Base-by-base conservation (phyloP, 1,140 invertebrate species). In the Pteromalus puparum region DNA sequence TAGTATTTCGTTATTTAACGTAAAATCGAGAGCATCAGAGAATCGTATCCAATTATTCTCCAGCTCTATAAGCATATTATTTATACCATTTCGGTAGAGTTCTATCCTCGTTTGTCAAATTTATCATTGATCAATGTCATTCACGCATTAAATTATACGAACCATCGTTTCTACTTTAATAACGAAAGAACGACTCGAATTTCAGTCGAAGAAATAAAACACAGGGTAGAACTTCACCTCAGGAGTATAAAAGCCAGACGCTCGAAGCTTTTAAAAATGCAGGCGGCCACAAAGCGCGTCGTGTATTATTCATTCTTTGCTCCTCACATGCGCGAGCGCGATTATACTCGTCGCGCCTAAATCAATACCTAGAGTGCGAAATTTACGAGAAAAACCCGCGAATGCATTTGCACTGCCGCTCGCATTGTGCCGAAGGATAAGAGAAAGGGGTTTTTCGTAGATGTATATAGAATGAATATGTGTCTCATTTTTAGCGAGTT, bases 391-490 rank as follows among this genome's bases (percentile, higher is more conserved):
- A 26, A 68, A 67, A 68, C 0, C 21, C 28, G 15, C 18, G n/a
- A 61, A 61, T 42, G 67, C 28, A 7, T 42, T 81, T 48, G 42
- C 42, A 18, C 68, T 30, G 30, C 1, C 18, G 53, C 21, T 61
- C 28, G 24, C 26, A 70, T 28, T 34, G 24, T 42, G 21, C 6
- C 0, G 21, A 34, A 72, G 24, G 18, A 46, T 24, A 74, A 82
- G 28, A 65, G 26, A 30, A 75, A 15, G 48, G 13, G n/a, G n/a
- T n/a, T n/a, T n/a, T n/a, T n/a, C 18, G 4, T 81, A 74, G 38
- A 4, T 82, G 48, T 74, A 82, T 38, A 82, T 73, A 82, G 68
- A 74, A 65, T 30, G 38, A 74, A 74, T 42, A 42, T 73, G 24
- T 80, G 18, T 61, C 53, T 61, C 18, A 3, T 42, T 65, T 78